Conservation (phyloP, 23 tunicate species). For the Corella eumyota region DNA sequence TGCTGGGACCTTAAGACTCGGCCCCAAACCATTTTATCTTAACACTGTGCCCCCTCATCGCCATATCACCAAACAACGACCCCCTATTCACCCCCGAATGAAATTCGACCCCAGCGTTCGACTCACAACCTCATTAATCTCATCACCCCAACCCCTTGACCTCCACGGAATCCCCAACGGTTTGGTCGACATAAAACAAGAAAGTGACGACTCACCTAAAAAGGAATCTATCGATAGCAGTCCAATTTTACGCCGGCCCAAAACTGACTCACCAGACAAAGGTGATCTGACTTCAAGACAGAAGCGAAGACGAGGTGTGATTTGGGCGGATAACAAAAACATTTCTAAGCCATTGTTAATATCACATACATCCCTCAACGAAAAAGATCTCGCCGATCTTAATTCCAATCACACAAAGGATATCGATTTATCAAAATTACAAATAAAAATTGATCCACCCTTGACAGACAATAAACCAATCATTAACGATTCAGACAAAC, state of each 20-base stretch:
- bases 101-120: background rate
- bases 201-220: background rate
- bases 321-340: constrained; percentile 8
- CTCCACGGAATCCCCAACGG: constrained; percentile 33
- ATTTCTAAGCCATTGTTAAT: constrained; percentile 16
- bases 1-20: background rate
- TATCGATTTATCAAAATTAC: background rate
- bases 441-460: too few relatives aligned
- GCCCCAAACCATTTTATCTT: constrained; percentile 16
- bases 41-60: constrained; percentile 4
- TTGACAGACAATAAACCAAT: too few relatives aligned
- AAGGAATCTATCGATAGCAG: background rate
- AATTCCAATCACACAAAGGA: constrained; percentile 8
- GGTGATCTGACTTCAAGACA: constrained; percentile 4
- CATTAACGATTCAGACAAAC: background rate
- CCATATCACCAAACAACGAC: constrained; percentile 4
- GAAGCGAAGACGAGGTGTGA: constrained; percentile 22
- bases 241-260: constrained; percentile 22
- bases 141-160: constrained; percentile 22
- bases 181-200: constrained; percentile 7
- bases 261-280: background rate
- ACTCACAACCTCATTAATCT: background rate
- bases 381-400: constrained; percentile 5
- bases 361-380: constrained; percentile 8
- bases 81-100: constrained; percentile 1